Base-by-base conservation (phyloP, 2,113 vertebrate species). In the Brachionichthys hirsutus region DNA sequence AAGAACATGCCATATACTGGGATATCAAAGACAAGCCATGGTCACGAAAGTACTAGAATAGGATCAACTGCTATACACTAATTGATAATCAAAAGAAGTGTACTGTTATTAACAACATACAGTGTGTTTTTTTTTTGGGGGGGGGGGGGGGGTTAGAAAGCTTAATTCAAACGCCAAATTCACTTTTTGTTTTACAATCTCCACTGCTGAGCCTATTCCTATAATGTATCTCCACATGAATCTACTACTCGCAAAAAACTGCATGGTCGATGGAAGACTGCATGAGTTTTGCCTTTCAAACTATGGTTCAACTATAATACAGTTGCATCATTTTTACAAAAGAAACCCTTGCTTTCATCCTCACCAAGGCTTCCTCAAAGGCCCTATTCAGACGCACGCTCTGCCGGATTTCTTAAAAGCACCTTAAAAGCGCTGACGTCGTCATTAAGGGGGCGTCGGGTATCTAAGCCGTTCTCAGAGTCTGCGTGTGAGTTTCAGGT, bases 221-320 rank as follows among this genome's bases (percentile, higher is more conserved):
- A 62, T 65, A 67, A 78, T 79, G 76, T 85, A 89, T 80, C 82
- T 85, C 80, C 85, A 88, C 78, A 78, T 77, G 82, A 84, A 83
- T 54, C 77, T 87, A 75, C 74, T 81, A 79, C 83, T 77, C 47
- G 77, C 81, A 87, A 87, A 81, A 84, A 88, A 75, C 82, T 90
- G 91, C 91, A 92, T 91, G 91, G 86, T 86, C 76, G 66, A 84
- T 70, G 74, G 84, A 89, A 83, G 90, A 89, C 81, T 90, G 91
- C 91, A 92, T 92, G 91, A 88, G 89, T 88, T 89, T 89, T 86
- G 87, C 77, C 87, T 88, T 89, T 88, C 78, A 80, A 90, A 84
- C 73, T 84, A 77, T 81, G 67, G 88, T 87, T 86, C 75, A 80
- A 80, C 82, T 83, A 86, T 81, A 78, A 82, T 61, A 82, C 71